Conservation (phyloP, 2,797 vertebrate species). For the Acanthurus lineatus region DNA sequence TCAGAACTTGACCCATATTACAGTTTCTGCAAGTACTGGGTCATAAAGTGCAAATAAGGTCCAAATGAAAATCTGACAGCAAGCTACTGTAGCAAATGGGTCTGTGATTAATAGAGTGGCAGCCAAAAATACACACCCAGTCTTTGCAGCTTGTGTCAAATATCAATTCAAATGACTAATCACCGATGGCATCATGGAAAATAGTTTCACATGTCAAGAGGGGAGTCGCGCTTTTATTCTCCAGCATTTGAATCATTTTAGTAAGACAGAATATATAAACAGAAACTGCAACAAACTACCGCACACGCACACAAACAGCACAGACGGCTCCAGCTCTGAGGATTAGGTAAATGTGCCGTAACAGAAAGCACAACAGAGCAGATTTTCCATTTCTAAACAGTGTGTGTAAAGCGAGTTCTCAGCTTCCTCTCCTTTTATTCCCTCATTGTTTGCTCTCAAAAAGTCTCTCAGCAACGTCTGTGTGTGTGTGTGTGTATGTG, state of each 20-base stretch:
- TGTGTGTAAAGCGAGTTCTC: conserved; percentile 55
- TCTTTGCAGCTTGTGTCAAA: conserved; percentile 59
- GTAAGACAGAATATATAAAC: conserved; percentile 12
- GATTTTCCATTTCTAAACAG: conserved; percentile 66
- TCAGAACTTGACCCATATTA: conserved; percentile 20
- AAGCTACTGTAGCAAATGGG: conserved; percentile 40
- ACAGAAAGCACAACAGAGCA: conserved; percentile 46
- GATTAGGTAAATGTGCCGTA: conserved; percentile 60
- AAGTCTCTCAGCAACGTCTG: conserved; percentile 71
- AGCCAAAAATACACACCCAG: conserved; percentile 72
- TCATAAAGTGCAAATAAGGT: conserved; percentile 31
- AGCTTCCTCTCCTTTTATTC: conserved; percentile 66
- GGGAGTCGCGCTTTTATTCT: conserved; percentile 13
- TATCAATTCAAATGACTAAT: conserved; percentile 71
- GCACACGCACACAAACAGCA: conserved; percentile 21
- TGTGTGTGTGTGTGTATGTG: conserved; percentile 57
- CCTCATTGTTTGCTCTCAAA: conserved; percentile 68
- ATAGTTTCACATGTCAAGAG: conserved; percentile 41
- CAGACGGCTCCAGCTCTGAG: conserved; percentile 8
- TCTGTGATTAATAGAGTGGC: conserved; percentile 36
- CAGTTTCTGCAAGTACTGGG: conserved; percentile 5
- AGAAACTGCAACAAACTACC: conserved; percentile 5
- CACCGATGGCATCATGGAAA: conserved; percentile 64
- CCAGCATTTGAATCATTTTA: conserved; percentile 37
- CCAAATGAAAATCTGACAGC: conserved; percentile 30